A percentile compares a stretch with the other conserved stretches of the same genome.
Conservation (phyloP, 2,888 invertebrate species). For the Hydroisotoma schaefferi region DNA sequence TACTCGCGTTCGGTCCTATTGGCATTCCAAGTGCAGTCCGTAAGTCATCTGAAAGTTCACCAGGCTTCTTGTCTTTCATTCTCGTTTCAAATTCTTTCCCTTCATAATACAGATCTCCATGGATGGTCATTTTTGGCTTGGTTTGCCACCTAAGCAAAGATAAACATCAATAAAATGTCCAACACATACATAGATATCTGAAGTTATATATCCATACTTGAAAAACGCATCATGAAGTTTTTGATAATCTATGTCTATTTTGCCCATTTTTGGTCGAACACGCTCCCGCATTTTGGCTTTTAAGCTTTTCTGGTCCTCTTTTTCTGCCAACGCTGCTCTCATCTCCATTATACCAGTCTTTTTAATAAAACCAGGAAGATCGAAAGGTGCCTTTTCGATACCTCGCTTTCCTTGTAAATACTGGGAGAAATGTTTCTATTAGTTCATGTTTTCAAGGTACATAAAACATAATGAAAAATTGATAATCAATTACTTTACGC, state of each 20-base stretch:
- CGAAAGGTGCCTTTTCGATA: slow-evolving; percentile 98
- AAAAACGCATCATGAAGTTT: slow-evolving; percentile 99
- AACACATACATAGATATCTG: neutral
- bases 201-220: slow-evolving; percentile 58
- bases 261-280: slow-evolving; percentile 94
- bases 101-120: slow-evolving; percentile 98
- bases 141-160: slow-evolving; percentile 79
- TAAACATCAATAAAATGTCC: neutral
- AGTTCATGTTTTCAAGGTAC: no score
- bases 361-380: slow-evolving; percentile 97
- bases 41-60: slow-evolving; percentile 92
- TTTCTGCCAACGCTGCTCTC: slow-evolving; percentile 96
- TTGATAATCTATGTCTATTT: slow-evolving; percentile 99
- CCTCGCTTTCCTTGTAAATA: slow-evolving; percentile 95
- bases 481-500: slow-evolving; percentile 63
- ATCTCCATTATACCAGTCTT: slow-evolving; percentile 99
- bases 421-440: slow-evolving; percentile 52
- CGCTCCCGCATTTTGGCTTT: slow-evolving; percentile 98
- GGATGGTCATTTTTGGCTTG: slow-evolving; percentile 97
- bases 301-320: slow-evolving; percentile 88
- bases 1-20: slow-evolving; percentile 86
- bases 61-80: slow-evolving; percentile 96
- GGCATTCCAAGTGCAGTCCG: slow-evolving; percentile 98
- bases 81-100: slow-evolving; percentile 98
- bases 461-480: no score